Conservation (phyloP, 2,113 vertebrate genomes). For the Zosterops japonicus region DNA sequence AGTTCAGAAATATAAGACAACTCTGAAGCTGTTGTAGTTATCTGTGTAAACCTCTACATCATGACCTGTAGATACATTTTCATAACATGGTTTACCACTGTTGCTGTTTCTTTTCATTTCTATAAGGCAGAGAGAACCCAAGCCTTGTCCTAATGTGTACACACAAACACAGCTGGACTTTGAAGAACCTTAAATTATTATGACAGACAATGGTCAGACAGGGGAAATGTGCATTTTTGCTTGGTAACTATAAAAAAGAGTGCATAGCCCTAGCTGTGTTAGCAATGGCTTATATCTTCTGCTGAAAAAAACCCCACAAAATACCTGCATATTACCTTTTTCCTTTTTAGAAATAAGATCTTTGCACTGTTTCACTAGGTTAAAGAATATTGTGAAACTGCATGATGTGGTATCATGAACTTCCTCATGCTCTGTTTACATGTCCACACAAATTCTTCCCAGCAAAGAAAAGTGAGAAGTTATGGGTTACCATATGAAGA, state of each 20-base stretch:
- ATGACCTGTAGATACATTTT: neutral
- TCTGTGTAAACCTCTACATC: neutral
- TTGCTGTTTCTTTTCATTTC: neutral
- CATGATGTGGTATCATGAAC: neutral
- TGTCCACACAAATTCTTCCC: conserved; percentile 24
- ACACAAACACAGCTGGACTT: neutral
- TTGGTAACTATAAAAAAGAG: neutral
- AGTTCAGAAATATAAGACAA: neutral
- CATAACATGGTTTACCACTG: neutral
- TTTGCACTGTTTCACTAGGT: neutral
- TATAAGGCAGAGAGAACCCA: neutral
- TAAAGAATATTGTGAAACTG: neutral
- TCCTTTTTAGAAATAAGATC: neutral
- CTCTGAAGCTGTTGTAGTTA: neutral
- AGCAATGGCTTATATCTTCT: neutral
- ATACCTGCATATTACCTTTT: neutral
- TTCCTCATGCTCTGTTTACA: conserved; percentile 44
- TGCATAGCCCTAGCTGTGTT: neutral
- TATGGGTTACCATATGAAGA: neutral
- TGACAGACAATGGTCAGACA: neutral
- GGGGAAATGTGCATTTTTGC: neutral
- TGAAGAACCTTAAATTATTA: neutral
- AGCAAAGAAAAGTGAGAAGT: conserved; percentile 33
- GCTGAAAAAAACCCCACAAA: neutral
- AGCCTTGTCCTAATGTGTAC: neutral